phyloP scores from a whole-genome alignment of 2,797 vertebrate genomes.

The Xiphophorus birchmanni region DNA sequence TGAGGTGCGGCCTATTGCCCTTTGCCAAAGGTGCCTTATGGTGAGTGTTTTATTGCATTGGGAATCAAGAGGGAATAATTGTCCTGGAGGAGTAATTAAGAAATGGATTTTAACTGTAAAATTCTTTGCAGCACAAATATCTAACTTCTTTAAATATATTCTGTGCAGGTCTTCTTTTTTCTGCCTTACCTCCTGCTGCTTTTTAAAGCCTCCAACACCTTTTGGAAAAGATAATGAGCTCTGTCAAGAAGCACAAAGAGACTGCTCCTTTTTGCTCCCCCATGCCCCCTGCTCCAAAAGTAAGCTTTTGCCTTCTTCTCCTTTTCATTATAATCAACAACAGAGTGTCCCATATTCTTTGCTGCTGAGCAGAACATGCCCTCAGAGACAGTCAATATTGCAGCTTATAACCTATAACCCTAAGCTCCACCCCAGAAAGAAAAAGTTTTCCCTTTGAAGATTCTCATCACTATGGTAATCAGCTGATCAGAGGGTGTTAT shows the following conservation, averaged over 20 bases:
- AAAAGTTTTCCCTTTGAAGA: constrained; percentile 62
- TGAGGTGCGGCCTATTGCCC: constrained; percentile 60
- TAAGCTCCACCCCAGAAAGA: constrained; percentile 56
- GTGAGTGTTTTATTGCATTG: constrained; percentile 56
- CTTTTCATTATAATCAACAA: constrained; percentile 65
- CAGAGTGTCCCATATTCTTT: constrained; percentile 65
- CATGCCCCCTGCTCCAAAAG: constrained; percentile 29
- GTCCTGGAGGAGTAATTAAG: constrained; percentile 72
- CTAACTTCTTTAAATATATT: constrained; percentile 47
- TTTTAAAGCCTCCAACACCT: constrained; percentile 70
- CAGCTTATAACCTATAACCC: constrained; percentile 69
- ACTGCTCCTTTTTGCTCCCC: constrained; percentile 20
- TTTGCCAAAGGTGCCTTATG: constrained; percentile 75
- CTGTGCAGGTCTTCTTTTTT: constrained; percentile 23
- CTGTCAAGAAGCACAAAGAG: constrained; percentile 54
- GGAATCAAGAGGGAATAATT: constrained; percentile 41
- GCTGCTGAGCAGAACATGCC: constrained; percentile 61
- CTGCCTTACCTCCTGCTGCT: constrained; percentile 30
- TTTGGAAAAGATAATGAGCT: constrained; percentile 72
- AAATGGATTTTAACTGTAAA: constrained; percentile 64
- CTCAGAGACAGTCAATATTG: constrained; percentile 67
- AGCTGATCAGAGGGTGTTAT: constrained; percentile 63
- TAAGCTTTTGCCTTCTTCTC: constrained; percentile 35
- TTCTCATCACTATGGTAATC: constrained; percentile 71
- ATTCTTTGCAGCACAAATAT: constrained; percentile 63